Evolutionary conservation across 1,140 invertebrate species (phyloP).

Genomic region (Pseudomyrmex dendroicus): DNA sequence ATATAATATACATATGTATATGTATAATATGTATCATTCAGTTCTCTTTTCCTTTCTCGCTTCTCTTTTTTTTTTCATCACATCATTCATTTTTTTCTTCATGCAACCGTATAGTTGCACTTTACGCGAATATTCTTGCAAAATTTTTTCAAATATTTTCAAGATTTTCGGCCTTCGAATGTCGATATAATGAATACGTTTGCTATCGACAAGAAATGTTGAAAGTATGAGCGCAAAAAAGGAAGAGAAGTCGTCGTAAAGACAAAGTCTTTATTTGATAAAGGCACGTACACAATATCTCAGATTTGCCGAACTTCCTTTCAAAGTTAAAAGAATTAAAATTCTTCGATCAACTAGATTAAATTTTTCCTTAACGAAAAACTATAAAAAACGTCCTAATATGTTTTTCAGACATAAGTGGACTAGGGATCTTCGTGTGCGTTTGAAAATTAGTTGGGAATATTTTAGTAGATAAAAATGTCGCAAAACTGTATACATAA

Average conservation of each 20-base stretch:
- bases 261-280: background rate
- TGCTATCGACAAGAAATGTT: slow-evolving; percentile 14
- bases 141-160: background rate
- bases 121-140: slow-evolving; percentile 2
- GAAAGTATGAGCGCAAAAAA: background rate
- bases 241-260: slow-evolving; percentile 4
- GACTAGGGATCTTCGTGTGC: too few relatives aligned
- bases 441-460: too few relatives aligned
- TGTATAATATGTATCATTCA: too few relatives aligned
- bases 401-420: background rate
- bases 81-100: slow-evolving; percentile 37
- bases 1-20: slow-evolving; percentile 26
- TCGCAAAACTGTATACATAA: too few relatives aligned
- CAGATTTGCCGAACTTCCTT: background rate
- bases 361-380: slow-evolving; percentile 17
- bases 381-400: too few relatives aligned
- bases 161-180: background rate
- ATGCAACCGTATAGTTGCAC: slow-evolving; percentile 12
- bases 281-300: background rate
- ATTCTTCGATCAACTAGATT: background rate
- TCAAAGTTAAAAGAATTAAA: background rate
- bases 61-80: slow-evolving; percentile 18
- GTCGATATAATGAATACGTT: slow-evolving; percentile 34
- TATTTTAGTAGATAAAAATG: too few relatives aligned
- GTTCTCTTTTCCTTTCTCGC: background rate